A percentile compares a stretch with the other conserved stretches of the same genome.
Conservation (phyloP, 2,113 vertebrate genomes). For the Mohoua ochrocephala region DNA sequence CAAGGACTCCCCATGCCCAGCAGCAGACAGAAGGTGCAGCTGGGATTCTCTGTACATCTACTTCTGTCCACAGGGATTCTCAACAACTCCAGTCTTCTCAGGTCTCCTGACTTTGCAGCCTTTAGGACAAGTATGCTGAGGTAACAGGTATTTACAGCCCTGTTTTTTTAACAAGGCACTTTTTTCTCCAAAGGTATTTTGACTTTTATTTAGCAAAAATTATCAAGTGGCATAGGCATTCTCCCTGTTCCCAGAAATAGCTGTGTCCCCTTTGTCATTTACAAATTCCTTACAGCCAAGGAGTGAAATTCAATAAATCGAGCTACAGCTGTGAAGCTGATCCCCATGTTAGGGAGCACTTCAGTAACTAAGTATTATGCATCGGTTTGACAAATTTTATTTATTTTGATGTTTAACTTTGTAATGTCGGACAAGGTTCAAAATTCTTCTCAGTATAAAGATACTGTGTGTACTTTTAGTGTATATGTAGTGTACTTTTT, state of each 20-base stretch:
- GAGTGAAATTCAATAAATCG: not conserved
- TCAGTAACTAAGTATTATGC: not conserved
- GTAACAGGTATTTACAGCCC: not conserved
- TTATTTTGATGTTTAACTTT: not conserved
- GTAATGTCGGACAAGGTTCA: not conserved
- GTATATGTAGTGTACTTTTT: not conserved
- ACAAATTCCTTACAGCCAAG: not conserved
- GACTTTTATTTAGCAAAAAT: not conserved
- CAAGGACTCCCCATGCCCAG: not conserved
- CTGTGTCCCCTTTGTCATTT: not conserved
- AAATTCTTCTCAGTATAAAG: not conserved
- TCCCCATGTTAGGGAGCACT: not conserved
- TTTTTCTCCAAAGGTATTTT: not conserved
- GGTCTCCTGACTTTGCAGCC: not conserved
- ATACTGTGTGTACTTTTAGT: not conserved
- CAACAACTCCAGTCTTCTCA: not conserved
- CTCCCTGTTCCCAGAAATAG: not conserved
- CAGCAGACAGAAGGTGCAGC: not conserved
- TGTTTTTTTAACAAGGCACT: not conserved
- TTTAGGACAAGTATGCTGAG: not conserved
- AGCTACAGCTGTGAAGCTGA: not conserved
- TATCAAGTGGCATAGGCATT: not conserved
- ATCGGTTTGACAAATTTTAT: not conserved
- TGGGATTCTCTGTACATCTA: not conserved
- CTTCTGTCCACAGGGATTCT: not conserved